These are phyloP conservation scores for Tragelaphus eurycerus DNA, from an alignment of 2,797 vertebrate species.

Conservation along the genomic window DNA sequence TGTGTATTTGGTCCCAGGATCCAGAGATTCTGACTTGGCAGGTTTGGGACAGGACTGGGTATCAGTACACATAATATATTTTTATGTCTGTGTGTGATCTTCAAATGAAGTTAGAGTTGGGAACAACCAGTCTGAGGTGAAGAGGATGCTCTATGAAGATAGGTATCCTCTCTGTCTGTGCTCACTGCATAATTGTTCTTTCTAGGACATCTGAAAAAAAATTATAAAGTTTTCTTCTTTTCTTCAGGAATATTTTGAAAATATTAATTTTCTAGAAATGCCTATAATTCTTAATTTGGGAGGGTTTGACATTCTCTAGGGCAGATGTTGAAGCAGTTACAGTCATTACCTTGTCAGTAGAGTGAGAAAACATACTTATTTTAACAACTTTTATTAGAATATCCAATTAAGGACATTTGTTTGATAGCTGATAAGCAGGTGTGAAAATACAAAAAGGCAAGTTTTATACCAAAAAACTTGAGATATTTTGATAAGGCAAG, in stretches of 20 bases:
- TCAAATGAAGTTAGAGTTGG: no score
- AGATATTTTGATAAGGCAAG: not conserved
- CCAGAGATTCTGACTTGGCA: not conserved
- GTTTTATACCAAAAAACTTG: not conserved
- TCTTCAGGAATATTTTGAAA: not conserved
- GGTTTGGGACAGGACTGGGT: not conserved
- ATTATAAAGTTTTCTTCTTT: not conserved
- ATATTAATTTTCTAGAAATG: not conserved
- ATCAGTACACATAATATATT: accelerated
- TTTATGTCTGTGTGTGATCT: not conserved
- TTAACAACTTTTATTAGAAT: not conserved
- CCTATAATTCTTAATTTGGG: not conserved
- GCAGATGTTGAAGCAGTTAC: not conserved
- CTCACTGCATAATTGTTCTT: not conserved
- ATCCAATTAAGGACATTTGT: not conserved
- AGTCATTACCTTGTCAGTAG: not conserved
- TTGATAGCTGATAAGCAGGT: not conserved
- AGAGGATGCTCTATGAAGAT: not conserved
- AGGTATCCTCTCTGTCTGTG: not conserved
- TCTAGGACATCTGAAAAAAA: not conserved
- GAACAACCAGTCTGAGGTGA: no score
- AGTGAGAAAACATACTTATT: not conserved
- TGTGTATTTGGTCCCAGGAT: not conserved
- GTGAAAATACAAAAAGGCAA: not conserved
- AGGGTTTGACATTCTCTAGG: not conserved